Base-by-base conservation (phyloP, 2,113 vertebrate genomes). In the Boulengeromyrus knoepffleri region DNA sequence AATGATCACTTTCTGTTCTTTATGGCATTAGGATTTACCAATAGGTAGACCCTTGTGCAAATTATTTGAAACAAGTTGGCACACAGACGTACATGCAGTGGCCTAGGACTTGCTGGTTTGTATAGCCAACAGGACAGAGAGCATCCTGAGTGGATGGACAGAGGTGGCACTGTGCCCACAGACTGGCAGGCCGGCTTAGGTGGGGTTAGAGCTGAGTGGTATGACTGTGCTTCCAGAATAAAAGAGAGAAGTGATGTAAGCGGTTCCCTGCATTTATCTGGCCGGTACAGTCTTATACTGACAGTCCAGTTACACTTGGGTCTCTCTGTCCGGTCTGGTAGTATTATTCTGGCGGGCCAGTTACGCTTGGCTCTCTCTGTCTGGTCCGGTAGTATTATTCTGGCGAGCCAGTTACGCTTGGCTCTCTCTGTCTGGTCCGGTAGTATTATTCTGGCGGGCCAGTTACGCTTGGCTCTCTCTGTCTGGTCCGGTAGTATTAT, bases 231-330 rank as follows among this genome's bases (percentile, higher is more conserved):
- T 17, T 52, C 93, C 90, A 52, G 92, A 93, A 95, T 94, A 95
- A 96, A 95, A 94, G 93, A 49, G 90, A 94, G 95, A 95, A 94
- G 93, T 95, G 94, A 94, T 95, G 94, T 94, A 92, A 93, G 93
- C 36, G 2, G 87, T 45, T 92, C 77, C 91, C 94, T 92, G 93
- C 93, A 94, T 94, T 94, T 95, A 95, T 95, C 94, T 95, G 91
- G 90, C 77, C 92, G 91, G 92, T 93, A 92, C 95, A 94, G 93
- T 91, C 93, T 70, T 17, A 90, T 12, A 17, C 88, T 89, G 85
- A 45, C 87, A 90, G 58, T 0, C 89, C 91, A 47, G 39, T 24
- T 47, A 46, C 36, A 42, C n/a, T 5, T 89, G 9, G 13, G 9
- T 9, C 47, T 49, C 10, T 49, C 47, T 10, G 47, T 9, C 10